Base-by-base conservation (phyloP, 2,113 vertebrate genomes). In the Acinonyx jubatus region DNA sequence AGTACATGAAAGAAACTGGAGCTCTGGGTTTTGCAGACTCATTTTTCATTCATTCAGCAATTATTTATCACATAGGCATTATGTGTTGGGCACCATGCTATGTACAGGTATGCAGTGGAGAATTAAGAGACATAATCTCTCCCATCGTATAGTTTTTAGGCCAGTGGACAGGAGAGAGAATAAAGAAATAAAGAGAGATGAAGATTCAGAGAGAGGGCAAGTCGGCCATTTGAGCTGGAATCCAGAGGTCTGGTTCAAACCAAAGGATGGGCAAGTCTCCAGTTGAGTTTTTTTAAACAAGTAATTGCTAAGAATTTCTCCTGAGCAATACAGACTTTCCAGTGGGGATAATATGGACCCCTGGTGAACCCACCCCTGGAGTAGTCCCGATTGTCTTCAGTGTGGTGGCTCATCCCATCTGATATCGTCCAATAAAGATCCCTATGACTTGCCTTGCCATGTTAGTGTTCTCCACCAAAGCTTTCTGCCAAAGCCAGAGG, bases 121-220 rank as follows among this genome's bases (percentile, higher is more conserved):
- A 83, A 83, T 52, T 91, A 65, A 81, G 13, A 76, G 78, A 80
- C 29, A 29, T 31, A 31, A n/a, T 41, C 80, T 90, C 15, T 92
- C 16, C 9, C 29, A 8, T 94, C 3, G 25, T 52, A 18, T 29
- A 93, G n/a, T 88, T 73, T 84, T 86, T 38, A 68, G 29, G 45
- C 15, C 33, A 65, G 7, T 65, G 31, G 31, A 93, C 21, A 92
- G 23, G 36, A 76, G 45, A 73, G 27, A 68, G 55, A 65, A 68
- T 61, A 78, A 84, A 91, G 27, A 89, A 38, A 57, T 63, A 66
- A 74, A 57, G 13, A 86, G 41, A 71, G 15, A 27, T 81, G 52
- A 88, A 87, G 36, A 89, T 69, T 91, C 29, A 66, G 33, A 98
- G 65, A 71, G 66, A 94, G 52, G 38, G 10, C 76, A 94, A 86